Percentiles rank a stretch among this genome's conserved stretches.
Evolutionary conservation across 1,140 invertebrate genomes (phyloP).

Genomic region (Paracyclopina nana): DNA sequence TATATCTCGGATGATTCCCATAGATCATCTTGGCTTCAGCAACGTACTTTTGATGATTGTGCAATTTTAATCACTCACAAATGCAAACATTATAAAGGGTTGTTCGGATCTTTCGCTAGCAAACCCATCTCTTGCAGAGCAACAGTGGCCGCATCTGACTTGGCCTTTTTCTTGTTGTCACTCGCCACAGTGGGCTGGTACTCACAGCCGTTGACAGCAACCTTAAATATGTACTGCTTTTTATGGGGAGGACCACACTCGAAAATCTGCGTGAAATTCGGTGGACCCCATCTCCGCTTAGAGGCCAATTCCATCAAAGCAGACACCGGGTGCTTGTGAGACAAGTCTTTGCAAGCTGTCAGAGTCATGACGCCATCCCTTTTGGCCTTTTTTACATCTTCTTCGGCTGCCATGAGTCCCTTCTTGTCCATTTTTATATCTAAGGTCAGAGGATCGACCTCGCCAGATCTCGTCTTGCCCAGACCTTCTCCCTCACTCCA

Average conservation of each 20-base stretch:
- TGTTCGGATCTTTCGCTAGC: background rate
- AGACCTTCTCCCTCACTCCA: slow-evolving; percentile 88
- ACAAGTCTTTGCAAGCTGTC: slow-evolving; percentile 17
- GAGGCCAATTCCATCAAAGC: slow-evolving; percentile 75
- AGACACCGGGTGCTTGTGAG: slow-evolving; percentile 82
- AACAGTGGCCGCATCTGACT: background rate
- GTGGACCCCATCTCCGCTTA: slow-evolving; percentile 63
- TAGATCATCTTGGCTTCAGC: no score
- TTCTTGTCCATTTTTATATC: slow-evolving; percentile 86
- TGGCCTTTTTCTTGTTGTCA: slow-evolving; percentile 1
- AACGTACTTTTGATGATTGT: no score
- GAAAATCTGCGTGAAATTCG: slow-evolving; percentile 60
- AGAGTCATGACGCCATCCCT: slow-evolving; percentile 3
- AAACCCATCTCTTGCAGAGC: slow-evolving; percentile 1
- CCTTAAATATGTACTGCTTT: slow-evolving; percentile 44
- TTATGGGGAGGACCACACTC: slow-evolving; percentile 80
- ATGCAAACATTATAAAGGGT: slow-evolving; percentile 14
- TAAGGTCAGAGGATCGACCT: slow-evolving; percentile 60
- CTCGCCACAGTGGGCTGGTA: background rate
- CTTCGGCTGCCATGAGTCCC: slow-evolving; percentile 31
- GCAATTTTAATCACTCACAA: no score
- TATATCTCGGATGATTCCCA: no score
- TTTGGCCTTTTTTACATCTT: slow-evolving; percentile 12
- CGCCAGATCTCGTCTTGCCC: slow-evolving; percentile 80
- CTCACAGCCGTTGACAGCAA: background rate